Evolutionary conservation across 2,888 invertebrate species (phyloP), one percentile per base, ranked within the genome.

Genomic region (Amphiduros pacificus): DNA sequence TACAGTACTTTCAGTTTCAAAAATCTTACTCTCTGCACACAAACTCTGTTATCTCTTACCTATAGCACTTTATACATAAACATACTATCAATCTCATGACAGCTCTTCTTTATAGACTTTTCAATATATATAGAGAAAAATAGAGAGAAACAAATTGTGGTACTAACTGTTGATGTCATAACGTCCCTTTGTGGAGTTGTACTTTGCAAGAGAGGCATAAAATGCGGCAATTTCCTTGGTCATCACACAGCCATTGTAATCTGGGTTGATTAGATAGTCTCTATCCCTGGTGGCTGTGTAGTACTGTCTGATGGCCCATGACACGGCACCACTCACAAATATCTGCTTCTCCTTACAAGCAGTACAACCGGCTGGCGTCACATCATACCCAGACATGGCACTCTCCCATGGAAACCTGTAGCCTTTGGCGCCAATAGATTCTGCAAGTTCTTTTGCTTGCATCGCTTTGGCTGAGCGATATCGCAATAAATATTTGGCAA

Each of bases 81-180:
- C n/a, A n/a, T n/a, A n/a, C n/a, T n/a, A n/a, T n/a, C n/a, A n/a
- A n/a, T n/a, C n/a, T n/a, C n/a, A n/a, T n/a, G n/a, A n/a, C n/a
- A n/a, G n/a, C n/a, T n/a, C n/a, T n/a, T n/a, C n/a, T n/a, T n/a
- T n/a, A n/a, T n/a, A n/a, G n/a, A n/a, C n/a, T n/a, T n/a, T n/a
- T n/a, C n/a, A n/a, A n/a, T n/a, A n/a, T n/a, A n/a, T n/a, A n/a
- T n/a, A n/a, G n/a, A n/a, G n/a, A n/a, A n/a, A n/a, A n/a, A n/a
- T n/a, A n/a, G n/a, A n/a, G n/a, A n/a, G n/a, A n/a, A 17, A 11
- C 36, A 36, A 36, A 36, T 17, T 36, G 36, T 36, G 11, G 17
- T 27, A n/a, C 65, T 63, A 27, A 81, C 81, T 71, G 24, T 67
- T 50, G 24, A 81, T 76, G 58, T 78, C 77, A 61, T 76, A 81